phyloP scores from a whole-genome alignment of 2,888 invertebrate genomes.

The Diachrysia chrysitis region DNA sequence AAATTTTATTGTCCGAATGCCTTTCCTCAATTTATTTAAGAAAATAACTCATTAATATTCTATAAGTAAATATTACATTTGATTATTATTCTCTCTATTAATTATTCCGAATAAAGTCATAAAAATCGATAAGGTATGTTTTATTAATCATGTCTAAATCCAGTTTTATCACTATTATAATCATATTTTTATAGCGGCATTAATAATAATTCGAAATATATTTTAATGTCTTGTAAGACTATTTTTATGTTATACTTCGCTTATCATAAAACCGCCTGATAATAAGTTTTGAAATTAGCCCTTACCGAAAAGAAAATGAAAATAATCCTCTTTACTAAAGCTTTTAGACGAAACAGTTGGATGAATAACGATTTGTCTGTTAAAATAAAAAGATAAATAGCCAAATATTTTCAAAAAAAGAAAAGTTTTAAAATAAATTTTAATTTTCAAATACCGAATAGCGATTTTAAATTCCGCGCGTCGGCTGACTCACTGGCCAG shows the following conservation, averaged over 20 bases:
- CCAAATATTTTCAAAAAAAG: not conserved
- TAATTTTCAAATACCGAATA: slow-evolving; percentile 31
- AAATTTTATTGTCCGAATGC: slow-evolving; percentile 26
- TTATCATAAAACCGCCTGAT: not conserved
- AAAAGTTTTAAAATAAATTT: slow-evolving; percentile 10
- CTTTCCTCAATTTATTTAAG: slow-evolving; percentile 31
- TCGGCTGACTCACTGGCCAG: slow-evolving; percentile 31
- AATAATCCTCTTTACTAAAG: not conserved
- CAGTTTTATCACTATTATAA: slow-evolving; percentile 24
- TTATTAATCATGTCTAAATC: slow-evolving; percentile 51
- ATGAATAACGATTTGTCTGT: not conserved
- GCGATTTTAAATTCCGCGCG: slow-evolving; percentile 27
- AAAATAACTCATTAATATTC: slow-evolving; percentile 40
- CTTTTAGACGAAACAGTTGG: not conserved
- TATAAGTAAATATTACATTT: slow-evolving; percentile 26
- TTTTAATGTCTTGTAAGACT: slow-evolving; percentile 30
- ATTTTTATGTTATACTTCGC: not conserved
- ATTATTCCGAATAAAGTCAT: slow-evolving; percentile 38
- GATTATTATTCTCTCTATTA: slow-evolving; percentile 25
- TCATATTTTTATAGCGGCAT: slow-evolving; percentile 44
- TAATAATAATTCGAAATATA: slow-evolving; percentile 34
- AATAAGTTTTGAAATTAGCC: too few relatives aligned
- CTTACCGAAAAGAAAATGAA: not conserved
- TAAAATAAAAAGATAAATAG: not conserved
- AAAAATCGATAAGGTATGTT: slow-evolving; percentile 54